Base-by-base conservation (phyloP, 2,888 invertebrate genomes). In the Arctia plantaginis region DNA sequence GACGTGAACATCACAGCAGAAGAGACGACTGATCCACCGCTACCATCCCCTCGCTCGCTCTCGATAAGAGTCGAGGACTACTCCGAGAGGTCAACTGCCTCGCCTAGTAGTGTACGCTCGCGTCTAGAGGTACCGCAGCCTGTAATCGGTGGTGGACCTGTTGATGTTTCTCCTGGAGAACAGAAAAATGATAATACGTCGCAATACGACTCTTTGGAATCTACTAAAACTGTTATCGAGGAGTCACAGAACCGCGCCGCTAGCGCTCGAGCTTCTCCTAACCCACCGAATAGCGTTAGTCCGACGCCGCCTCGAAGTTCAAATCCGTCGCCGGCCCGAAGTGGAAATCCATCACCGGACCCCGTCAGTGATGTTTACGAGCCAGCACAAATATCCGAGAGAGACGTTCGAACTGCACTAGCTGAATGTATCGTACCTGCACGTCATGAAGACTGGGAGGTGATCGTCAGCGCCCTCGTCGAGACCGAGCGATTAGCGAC, bases 401-500 rank as follows among this genome's bases (percentile, higher is more conserved):
- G 95, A 10, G 95, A 95, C 80, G 95, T 95, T 41, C 92, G 95
- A 55, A 88, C 87, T 13, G 94, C 93, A 27, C 90, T 95, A 59
- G 90, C 93, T 2, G 95, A 94, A 79, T 94, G 95, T 78, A 90
- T 90, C 30, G 85, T 93, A 69, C 94, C 94, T 18, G 87, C 98
- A 80, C 93, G 98, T 35, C 98, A 98, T 85, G 96, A 96, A 77
- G 98, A 98, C 87, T 98, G 98, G 99, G 98, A 98, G 90, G 96
- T 97, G 8, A 97, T 97, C 64, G 97, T 98, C 84, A 96, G 97
- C 76, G 98, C 98, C 0, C 94, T 99, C 39, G 96, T 97, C 71
- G 96, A 96, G 72, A 94, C 98, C 73, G 97, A 97, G 51, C 96
- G 97, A 59, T 92, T 99, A 35, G 97, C 97, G 1, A 96, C 96